Percentiles rank a stretch among this genome's conserved stretches.
These are phyloP conservation scores for Leptinotarsa juncta DNA, from an alignment of 2,888 invertebrate species.

Conservation along the genomic window DNA sequence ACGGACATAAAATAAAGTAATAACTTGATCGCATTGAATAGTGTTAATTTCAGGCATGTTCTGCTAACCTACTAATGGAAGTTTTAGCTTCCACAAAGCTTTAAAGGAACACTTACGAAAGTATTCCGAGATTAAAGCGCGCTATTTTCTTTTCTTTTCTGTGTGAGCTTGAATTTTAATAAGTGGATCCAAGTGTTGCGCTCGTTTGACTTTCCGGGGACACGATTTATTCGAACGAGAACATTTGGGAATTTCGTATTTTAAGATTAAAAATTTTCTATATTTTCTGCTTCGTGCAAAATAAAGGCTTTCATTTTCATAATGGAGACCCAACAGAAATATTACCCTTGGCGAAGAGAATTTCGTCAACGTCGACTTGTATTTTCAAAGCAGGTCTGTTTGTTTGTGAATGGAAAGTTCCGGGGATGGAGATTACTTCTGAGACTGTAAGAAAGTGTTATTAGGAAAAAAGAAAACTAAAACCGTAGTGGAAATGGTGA, in stretches of 20 bases:
- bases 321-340: slow-evolving; percentile 13
- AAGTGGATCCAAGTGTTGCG: slow-evolving; percentile 31
- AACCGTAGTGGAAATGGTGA: neutral
- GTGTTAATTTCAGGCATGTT: neutral
- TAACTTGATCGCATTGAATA: neutral
- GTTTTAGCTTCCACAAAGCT: slow-evolving; percentile 12
- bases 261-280: slow-evolving; percentile 18
- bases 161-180: slow-evolving; percentile 26
- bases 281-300: slow-evolving; percentile 16
- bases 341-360: slow-evolving; percentile 16
- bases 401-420: neutral
- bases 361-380: slow-evolving; percentile 15
- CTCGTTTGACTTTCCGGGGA: slow-evolving; percentile 29
- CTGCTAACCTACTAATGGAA: slow-evolving; percentile 6
- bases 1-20: too few relatives aligned
- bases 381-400: slow-evolving; percentile 20
- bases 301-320: slow-evolving; percentile 15
- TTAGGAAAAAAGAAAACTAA: neutral
- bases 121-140: slow-evolving; percentile 21
- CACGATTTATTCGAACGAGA: slow-evolving; percentile 14
- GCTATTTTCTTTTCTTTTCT: slow-evolving; percentile 19
- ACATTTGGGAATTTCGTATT: slow-evolving; percentile 13
- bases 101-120: slow-evolving; percentile 23
- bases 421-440: neutral
- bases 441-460: neutral